Conservation (phyloP, 2,113 vertebrate species). For the Diphyllodes magnificus region DNA sequence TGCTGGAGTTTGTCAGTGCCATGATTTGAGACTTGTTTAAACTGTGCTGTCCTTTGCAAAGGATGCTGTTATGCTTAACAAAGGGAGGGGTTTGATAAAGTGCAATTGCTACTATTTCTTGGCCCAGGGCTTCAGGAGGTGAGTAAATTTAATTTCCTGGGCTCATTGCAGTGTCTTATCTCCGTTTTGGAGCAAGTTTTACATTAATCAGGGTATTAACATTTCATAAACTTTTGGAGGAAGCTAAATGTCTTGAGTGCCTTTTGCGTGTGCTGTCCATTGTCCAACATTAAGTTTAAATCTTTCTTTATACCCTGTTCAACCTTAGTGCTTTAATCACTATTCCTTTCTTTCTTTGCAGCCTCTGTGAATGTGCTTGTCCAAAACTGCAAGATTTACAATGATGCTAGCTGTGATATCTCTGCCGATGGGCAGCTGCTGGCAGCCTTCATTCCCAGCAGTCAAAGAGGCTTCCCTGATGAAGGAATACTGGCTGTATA, state of each 20-base stretch:
- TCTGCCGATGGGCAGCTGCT: constrained; percentile 95
- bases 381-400: constrained; percentile 99
- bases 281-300: constrained; percentile 5
- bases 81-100: neutral
- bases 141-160: constrained; percentile 13
- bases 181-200: constrained; percentile 18
- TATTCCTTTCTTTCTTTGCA: constrained; percentile 45
- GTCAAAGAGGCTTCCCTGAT: constrained; percentile 93
- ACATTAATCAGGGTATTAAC: constrained; percentile 11
- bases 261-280: neutral
- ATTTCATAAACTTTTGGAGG: neutral
- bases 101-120: neutral
- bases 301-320: neutral
- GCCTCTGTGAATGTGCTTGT: constrained; percentile 96
- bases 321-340: neutral
- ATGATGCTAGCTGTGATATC: constrained; percentile 97
- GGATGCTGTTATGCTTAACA: neutral
- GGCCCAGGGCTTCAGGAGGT: neutral
- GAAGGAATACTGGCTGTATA: constrained; percentile 97
- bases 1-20: constrained; percentile 43
- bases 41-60: constrained; percentile 1
- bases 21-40: constrained; percentile 10
- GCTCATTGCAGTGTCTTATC: neutral
- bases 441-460: constrained; percentile 97
- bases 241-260: neutral